phyloP scores from a whole-genome alignment of 2,888 invertebrate genomes.

The Charanyca ferruginea region DNA sequence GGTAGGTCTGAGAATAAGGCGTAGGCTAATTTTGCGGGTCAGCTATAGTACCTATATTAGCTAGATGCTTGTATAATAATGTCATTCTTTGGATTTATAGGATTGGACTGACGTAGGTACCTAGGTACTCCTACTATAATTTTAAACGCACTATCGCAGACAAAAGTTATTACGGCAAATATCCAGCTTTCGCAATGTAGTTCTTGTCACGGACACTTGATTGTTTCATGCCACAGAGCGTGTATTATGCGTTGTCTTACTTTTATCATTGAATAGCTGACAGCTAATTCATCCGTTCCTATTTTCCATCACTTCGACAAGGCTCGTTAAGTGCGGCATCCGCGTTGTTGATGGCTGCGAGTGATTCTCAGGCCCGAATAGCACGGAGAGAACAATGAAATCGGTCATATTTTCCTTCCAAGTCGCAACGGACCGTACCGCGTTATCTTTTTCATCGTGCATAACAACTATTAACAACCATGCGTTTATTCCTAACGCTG shows the following conservation, averaged over 20 bases:
- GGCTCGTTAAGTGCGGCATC: conserved; percentile 90
- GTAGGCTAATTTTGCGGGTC: too few relatives aligned
- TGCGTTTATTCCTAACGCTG: conserved; percentile 84
- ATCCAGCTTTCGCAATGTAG: conserved; percentile 54
- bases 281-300: conserved; percentile 88
- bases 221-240: conserved; percentile 79
- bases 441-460: conserved; percentile 86
- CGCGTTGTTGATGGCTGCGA: conserved; percentile 88
- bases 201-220: conserved; percentile 77
- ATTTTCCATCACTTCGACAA: conserved; percentile 90
- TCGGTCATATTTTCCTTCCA: conserved; percentile 90
- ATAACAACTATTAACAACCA: conserved; percentile 87
- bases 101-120: too few relatives aligned
- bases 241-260: conserved; percentile 76
- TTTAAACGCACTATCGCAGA: not conserved
- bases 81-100: too few relatives aligned
- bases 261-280: conserved; percentile 86
- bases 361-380: conserved; percentile 89
- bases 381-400: conserved; percentile 89
- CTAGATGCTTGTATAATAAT: too few relatives aligned
- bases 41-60: too few relatives aligned
- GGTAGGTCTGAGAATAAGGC: too few relatives aligned
- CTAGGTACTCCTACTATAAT: not conserved
- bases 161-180: conserved; percentile 28
- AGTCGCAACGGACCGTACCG: conserved; percentile 87